Base-by-base conservation (phyloP, 2,113 vertebrate species). In the Cichladusa arquata region DNA sequence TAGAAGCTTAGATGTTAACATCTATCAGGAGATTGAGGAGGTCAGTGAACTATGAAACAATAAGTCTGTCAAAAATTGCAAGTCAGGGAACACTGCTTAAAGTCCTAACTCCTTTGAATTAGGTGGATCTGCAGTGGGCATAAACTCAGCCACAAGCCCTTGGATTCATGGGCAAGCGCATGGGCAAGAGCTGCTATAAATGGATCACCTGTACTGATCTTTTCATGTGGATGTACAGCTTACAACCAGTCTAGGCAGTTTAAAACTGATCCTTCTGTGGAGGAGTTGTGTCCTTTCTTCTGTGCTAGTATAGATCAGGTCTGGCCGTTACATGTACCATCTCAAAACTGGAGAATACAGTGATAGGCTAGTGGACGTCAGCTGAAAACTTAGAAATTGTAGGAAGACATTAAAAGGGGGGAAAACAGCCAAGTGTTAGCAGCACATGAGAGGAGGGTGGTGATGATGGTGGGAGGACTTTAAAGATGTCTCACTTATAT, bases 401-500 rank as follows among this genome's bases (percentile, higher is more conserved):
- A 86, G 79, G 42, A 88, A 34, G 51, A 73, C 24, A n/a, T 62
- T 54, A 60, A 40, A 90, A 82, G 96, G 85, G 95, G 76, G 79
- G 80, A 73, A 86, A 78, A 56, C 24, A 84, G 85, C 57, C 33
- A 92, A 25, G 36, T 6, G 14, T 62, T 80, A 83, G 65, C 67
- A 92, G 82, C 47, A 91, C 73, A 29, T 62, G 56, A 91, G 79
- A 96, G 67, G 88, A 96, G 96, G 96, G 95, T 93, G 96, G 94
- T 95, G 94, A 64, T 93, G 65, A 91, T 93, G 88, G 72, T 92
- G 96, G 94, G 77, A 91, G 94, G 78, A 89, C 25, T 90, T 79
- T 44, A 76, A 96, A 96, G 95, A 91, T 96, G 66, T 98, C 98
- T 98, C 84, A 98, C 93, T 86, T 97, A 95, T 97, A 76, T 98